These are phyloP conservation scores for Empis livida DNA, from an alignment of 2,888 invertebrate genomes.

Conservation along the genomic window DNA sequence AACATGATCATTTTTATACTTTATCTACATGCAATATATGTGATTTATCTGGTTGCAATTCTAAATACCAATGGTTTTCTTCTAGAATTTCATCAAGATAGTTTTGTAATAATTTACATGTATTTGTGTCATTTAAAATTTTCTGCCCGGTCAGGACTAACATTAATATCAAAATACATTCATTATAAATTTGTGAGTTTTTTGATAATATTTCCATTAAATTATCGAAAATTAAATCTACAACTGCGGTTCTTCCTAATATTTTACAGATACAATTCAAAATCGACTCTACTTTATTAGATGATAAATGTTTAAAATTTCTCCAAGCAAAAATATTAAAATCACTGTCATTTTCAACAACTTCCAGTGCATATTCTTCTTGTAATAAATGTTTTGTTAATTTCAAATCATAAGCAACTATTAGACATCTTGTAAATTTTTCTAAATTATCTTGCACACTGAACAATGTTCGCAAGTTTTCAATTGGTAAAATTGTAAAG, in stretches of 20 bases:
- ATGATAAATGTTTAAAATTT: constrained; percentile 45
- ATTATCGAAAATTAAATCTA: constrained; percentile 45
- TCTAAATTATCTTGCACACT: constrained; percentile 40
- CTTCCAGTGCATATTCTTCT: constrained; percentile 36
- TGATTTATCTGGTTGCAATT: constrained; percentile 24
- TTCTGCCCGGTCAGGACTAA: constrained; percentile 19
- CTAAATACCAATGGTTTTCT: constrained; percentile 29
- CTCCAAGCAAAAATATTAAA: constrained; percentile 46
- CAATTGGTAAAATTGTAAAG: constrained; percentile 42
- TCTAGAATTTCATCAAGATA: constrained; percentile 26
- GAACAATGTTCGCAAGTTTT: constrained; percentile 44
- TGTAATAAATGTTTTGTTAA: constrained; percentile 37
- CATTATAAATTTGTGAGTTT: constrained; percentile 41
- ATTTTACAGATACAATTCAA: constrained; percentile 43
- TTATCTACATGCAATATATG: constrained; percentile 21
- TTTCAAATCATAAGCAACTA: constrained; percentile 42
- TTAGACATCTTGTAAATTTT: constrained; percentile 42
- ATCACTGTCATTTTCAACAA: constrained; percentile 27
- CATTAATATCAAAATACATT: constrained; percentile 36
- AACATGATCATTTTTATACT: constrained; percentile 12
- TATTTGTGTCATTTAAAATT: constrained; percentile 5
- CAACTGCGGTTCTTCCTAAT: constrained; percentile 43
- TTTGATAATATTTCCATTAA: constrained; percentile 45
- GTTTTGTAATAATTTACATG: constrained; percentile 17
- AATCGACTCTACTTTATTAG: constrained; percentile 35